phyloP scores from a whole-genome alignment of 1,140 invertebrate species.

The Panulirus ornatus region DNA sequence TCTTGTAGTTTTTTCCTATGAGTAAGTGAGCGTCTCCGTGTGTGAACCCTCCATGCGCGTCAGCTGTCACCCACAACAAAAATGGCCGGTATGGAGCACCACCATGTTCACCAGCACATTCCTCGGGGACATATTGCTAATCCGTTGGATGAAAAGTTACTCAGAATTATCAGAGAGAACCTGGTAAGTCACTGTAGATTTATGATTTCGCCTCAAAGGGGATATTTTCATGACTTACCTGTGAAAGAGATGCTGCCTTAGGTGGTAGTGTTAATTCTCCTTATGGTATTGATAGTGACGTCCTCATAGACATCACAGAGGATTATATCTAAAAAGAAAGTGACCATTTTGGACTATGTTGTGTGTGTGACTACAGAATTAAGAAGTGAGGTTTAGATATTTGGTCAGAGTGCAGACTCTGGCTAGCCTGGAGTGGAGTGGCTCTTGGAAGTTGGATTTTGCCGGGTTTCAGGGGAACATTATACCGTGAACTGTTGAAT shows the following conservation, averaged over 20 bases:
- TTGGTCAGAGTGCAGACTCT: too few relatives aligned
- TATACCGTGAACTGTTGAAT: too few relatives aligned
- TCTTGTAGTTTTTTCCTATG: background rate
- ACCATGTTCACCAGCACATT: constrained; percentile 50
- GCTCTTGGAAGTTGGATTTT: too few relatives aligned
- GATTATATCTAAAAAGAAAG: background rate
- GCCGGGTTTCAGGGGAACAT: too few relatives aligned
- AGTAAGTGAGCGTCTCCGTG: background rate
- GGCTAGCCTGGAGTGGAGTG: too few relatives aligned
- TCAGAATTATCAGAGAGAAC: constrained; percentile 59
- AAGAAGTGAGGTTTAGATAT: too few relatives aligned
- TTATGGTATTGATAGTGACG: too few relatives aligned
- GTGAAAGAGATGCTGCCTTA: too few relatives aligned
- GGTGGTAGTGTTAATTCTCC: too few relatives aligned
- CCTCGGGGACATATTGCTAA: constrained; percentile 47
- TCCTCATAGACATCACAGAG: too few relatives aligned
- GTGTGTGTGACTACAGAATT: too few relatives aligned
- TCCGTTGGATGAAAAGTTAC: constrained; percentile 55
- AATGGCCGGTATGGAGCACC: constrained; percentile 26
- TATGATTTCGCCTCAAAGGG: background rate
- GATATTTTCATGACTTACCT: background rate
- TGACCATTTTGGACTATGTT: background rate
- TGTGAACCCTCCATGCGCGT: background rate
- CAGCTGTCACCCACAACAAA: background rate
- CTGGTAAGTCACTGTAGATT: constrained; percentile 13